phyloP scores from a whole-genome alignment of 2,888 invertebrate genomes.

The Limenitis camilla region DNA sequence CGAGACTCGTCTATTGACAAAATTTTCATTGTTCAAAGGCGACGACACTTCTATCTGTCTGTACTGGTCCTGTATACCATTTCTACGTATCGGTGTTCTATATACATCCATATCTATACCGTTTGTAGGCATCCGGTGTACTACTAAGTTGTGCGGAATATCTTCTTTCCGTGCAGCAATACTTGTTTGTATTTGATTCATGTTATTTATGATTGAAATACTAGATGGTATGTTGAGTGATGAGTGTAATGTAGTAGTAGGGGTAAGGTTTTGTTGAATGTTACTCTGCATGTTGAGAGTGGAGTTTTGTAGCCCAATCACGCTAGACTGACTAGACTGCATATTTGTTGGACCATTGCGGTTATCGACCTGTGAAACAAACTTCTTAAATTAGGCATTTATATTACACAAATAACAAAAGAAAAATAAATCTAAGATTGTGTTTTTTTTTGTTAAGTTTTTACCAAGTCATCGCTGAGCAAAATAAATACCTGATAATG shows the following conservation, averaged over 20 bases:
- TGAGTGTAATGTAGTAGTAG: constrained; percentile 44
- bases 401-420: constrained; percentile 4
- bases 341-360: constrained; percentile 55
- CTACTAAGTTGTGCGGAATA: constrained; percentile 55
- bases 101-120: constrained; percentile 63
- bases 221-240: constrained; percentile 47
- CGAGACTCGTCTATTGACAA: constrained; percentile 54
- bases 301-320: constrained; percentile 49
- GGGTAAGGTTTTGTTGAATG: constrained; percentile 30
- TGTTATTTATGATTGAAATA: constrained; percentile 51
- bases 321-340: constrained; percentile 48
- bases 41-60: constrained; percentile 48
- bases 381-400: constrained; percentile 15
- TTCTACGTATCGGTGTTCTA: constrained; percentile 40
- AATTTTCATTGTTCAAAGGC: constrained; percentile 52
- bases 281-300: constrained; percentile 37
- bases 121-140: constrained; percentile 48
- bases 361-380: constrained; percentile 49
- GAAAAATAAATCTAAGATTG: neutral
- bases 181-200: constrained; percentile 43
- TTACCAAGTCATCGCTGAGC: too few species aligned
- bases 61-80: constrained; percentile 57
- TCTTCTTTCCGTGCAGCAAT: constrained; percentile 48
- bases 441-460: neutral
- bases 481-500: constrained; percentile 55